Conservation (phyloP, 2,888 invertebrate genomes). For the Trachelus tabidus region DNA sequence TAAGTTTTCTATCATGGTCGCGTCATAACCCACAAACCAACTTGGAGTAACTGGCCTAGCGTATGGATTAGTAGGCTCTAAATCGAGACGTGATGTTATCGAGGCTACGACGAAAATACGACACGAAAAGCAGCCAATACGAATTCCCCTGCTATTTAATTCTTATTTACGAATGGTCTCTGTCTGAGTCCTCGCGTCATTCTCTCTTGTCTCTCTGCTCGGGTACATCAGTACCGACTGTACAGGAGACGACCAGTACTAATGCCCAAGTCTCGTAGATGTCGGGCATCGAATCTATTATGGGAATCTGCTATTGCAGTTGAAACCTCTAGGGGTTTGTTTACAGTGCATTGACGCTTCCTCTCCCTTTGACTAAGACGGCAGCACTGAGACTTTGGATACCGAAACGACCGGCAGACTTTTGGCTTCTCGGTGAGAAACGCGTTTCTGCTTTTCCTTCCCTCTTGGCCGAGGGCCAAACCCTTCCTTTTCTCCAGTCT, state of each 20-base stretch:
- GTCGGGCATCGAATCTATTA: neutral
- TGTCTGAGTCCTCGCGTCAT: neutral
- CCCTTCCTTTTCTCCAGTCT: neutral
- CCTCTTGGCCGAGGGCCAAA: neutral
- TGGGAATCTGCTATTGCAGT: neutral
- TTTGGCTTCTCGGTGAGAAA: neutral
- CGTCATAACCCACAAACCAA: neutral
- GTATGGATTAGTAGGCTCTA: conserved; percentile 2
- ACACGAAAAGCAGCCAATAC: neutral
- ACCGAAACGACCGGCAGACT: neutral
- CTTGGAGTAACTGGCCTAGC: neutral
- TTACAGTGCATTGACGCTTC: neutral
- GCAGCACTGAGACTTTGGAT: neutral
- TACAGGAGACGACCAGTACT: neutral
- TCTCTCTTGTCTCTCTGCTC: neutral
- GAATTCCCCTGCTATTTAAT: neutral
- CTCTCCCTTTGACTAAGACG: neutral
- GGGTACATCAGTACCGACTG: neutral
- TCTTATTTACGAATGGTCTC: neutral
- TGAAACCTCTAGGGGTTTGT: neutral
- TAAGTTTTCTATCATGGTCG: neutral
- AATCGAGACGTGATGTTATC: conserved; percentile 4
- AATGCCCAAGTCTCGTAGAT: neutral
- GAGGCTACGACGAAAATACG: conserved; percentile 3
- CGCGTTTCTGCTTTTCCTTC: neutral